phyloP scores from a whole-genome alignment of 2,797 vertebrate species.

The Rhynchotus rufescens region DNA sequence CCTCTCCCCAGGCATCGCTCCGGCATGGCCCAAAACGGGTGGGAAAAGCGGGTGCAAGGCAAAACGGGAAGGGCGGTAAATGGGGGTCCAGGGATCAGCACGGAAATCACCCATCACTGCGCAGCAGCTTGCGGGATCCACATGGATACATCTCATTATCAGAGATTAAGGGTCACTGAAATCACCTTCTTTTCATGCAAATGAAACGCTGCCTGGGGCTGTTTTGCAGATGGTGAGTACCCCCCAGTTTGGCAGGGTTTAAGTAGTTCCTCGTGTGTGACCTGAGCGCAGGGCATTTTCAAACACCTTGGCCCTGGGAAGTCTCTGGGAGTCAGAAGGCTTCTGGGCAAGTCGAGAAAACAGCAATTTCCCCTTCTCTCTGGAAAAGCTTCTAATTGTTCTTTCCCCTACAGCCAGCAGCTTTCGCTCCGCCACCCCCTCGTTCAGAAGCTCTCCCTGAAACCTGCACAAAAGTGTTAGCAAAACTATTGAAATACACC shows the following conservation, averaged over 20 bases:
- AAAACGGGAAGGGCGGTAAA: neutral
- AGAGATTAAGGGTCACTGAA: constrained; percentile 17
- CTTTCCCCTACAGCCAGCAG: neutral
- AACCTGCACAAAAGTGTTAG: constrained; percentile 22
- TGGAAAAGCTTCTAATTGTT: neutral
- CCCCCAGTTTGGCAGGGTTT: neutral
- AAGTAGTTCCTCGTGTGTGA: neutral
- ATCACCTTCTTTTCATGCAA: neutral
- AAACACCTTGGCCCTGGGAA: neutral
- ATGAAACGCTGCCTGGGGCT: neutral
- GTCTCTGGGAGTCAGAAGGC: neutral
- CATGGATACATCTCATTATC: neutral
- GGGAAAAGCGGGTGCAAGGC: rapidly evolving
- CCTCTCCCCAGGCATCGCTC: neutral
- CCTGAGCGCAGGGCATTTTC: neutral
- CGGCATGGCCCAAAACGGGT: rapidly evolving
- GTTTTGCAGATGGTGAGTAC: neutral
- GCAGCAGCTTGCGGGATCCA: neutral
- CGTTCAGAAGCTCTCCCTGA: neutral
- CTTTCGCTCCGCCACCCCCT: neutral
- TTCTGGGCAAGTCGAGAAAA: neutral
- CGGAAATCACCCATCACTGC: neutral
- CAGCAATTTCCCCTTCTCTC: neutral
- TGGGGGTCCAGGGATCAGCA: neutral
- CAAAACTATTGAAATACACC: neutral